Evolutionary conservation across 2,797 vertebrate species (phyloP).

Genomic region (Carduelis carduelis): DNA sequence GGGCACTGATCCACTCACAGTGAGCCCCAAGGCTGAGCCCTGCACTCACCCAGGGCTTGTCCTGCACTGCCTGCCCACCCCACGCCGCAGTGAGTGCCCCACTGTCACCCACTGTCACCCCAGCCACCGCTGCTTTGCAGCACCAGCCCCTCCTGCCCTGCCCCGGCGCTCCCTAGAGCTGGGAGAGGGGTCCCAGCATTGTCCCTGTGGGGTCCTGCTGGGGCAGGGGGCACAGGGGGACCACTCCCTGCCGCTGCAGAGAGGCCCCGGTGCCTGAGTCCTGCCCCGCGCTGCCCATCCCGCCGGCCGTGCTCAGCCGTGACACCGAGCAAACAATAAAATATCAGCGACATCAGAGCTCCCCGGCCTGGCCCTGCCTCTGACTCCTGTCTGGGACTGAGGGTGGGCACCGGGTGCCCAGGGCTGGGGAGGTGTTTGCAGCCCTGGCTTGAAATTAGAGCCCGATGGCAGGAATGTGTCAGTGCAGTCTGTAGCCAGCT

Average conservation of each 20-base stretch:
- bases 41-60: background rate
- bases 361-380: background rate
- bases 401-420: background rate
- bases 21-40: constrained; percentile 49
- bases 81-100: background rate
- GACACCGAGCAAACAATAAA: constrained; percentile 47
- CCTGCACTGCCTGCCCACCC: background rate
- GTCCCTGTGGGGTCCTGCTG: background rate
- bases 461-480: background rate
- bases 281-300: background rate
- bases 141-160: background rate
- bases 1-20: constrained; percentile 89
- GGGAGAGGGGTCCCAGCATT: background rate
- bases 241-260: background rate
- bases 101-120: background rate
- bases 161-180: background rate
- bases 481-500: background rate
- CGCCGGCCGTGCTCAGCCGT: background rate
- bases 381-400: background rate
- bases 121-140: background rate
- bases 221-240: background rate
- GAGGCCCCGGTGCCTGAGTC: fast-evolving
- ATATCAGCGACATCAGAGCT: background rate
- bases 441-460: background rate
- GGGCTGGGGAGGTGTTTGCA: background rate